Evolutionary conservation across 2,797 vertebrate genomes (phyloP), one percentile per base, ranked within the genome.

Genomic region (Hippocampus kuda): DNA sequence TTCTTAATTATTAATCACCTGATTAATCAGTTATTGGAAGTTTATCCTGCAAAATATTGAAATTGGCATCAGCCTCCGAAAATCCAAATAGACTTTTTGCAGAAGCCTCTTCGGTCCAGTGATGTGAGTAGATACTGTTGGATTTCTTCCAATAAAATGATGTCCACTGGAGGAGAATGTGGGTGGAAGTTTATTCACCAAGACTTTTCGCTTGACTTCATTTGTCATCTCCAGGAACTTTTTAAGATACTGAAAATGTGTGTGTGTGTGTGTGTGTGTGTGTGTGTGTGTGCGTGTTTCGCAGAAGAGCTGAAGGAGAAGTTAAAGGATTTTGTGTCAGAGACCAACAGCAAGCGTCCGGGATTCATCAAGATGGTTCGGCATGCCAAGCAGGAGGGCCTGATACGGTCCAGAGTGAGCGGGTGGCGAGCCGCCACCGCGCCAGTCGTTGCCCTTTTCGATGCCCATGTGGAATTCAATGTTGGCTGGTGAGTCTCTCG

Each of bases 391-490:
- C 97, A 97, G 81, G 96, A 99, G 80, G 97, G 97, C 63, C 91
- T 98, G 81, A 99, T 98, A 80, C 94, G 96, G 1, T 95, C 97
- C 12, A 90, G 97, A 38, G 96, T 99, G 81, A 98, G 95, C 0
- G 97, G 97, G 67, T 98, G 96, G 96, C 91, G 96, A 72, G 94
- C 83, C 0, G 93, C 97, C 68, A 92, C 93, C 0, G 97, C 95
- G 0, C 95, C 96, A 0, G 93, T 99, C 0, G 97, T 99, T 26
- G 97, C 97, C 1, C 93, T 99, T 71, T 99, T 99, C 30, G 97
- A 99, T 76, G 95, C 97, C 79, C 97, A 99, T 0, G 94, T 99
- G 51, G 97, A 99, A 83, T 99, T 99, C 86, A 97, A 88, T 13
- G 89, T 94, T 67, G 95, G 94, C 77, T 99, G 97, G 97, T 99